Evolutionary conservation across 2,797 vertebrate species (phyloP), one percentile per base, ranked within the genome.

Genomic region (Galaxias olidus): DNA sequence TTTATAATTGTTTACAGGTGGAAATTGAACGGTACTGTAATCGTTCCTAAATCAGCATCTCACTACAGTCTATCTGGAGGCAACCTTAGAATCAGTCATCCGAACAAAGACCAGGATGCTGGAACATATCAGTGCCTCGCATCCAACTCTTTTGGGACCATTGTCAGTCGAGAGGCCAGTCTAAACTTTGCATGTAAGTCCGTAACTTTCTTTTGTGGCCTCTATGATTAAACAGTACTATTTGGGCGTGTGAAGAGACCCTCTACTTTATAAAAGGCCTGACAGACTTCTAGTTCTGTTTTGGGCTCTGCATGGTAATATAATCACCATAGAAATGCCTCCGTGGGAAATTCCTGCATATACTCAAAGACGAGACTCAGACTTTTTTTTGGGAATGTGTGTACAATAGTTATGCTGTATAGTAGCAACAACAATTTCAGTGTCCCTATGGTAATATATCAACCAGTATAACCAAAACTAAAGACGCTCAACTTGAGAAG

Each of bases 121-220:
- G 97, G 97, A 48, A 96, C 86, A 0, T 99, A 97, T 89, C 97
- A 98, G 86, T 99, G 97, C 87, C 90, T 96, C 65, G 95, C 96
- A 76, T 93, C 94, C 85, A 98, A 97, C 82, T 92, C 95, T 0
- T 94, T 98, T 0, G 97, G 97, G 86, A 98, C 95, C 8, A 91
- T 97, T 4, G 89, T 98, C 82, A 98, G 96, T 92, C 92, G 94
- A 82, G 94, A 97, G 85, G 95, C 96, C 70, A 91, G 89, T 73
- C 94, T 99, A 69, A 96, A 94, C 79, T 98, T 99, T 87, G 96
- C 97, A 61, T 99, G 97, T 98, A 83, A 97, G 97, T 97, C 11
- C 13, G 14, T 51, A 56, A 52, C 12, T 55, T 60, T 59, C 10
- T 66, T 55, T 70, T 4, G 4, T 65, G 66, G 11, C 74, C 30